These are phyloP conservation scores for Stictonetta naevosa DNA, from an alignment of 2,113 vertebrate species.

Conservation along the genomic window DNA sequence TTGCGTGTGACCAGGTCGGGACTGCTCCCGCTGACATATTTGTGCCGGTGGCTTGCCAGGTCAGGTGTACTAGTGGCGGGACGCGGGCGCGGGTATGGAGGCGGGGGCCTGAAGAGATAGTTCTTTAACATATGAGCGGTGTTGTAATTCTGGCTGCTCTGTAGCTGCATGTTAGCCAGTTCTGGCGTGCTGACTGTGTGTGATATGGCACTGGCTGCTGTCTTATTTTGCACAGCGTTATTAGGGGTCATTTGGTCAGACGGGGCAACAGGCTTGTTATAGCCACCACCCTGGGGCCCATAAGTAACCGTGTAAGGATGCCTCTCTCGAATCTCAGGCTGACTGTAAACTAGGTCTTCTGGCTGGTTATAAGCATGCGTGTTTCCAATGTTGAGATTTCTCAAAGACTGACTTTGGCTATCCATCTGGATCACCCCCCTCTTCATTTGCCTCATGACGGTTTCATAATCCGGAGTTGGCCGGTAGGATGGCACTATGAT, in stretches of 20 bases:
- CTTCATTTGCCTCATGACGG: slow-evolving; percentile 94
- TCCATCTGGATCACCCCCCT: slow-evolving; percentile 82
- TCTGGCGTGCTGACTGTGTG: slow-evolving; percentile 96
- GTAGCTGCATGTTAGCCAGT: slow-evolving; percentile 89
- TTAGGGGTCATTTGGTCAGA: slow-evolving; percentile 75
- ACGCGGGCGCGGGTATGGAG: slow-evolving; percentile 90
- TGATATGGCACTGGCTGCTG: slow-evolving; percentile 86
- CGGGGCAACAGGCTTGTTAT: slow-evolving; percentile 80
- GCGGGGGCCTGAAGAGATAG: slow-evolving; percentile 89
- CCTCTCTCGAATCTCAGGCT: slow-evolving; percentile 93
- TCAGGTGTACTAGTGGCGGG: slow-evolving; percentile 96
- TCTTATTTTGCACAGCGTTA: slow-evolving; percentile 36
- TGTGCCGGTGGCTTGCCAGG: slow-evolving; percentile 93
- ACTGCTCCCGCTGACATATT: slow-evolving; percentile 90
- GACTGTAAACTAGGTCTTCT: slow-evolving; percentile 92
- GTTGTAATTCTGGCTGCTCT: slow-evolving; percentile 76
- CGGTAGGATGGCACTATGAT: slow-evolving; percentile 95
- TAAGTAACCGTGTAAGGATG: slow-evolving; percentile 82
- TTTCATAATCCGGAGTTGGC: slow-evolving; percentile 95
- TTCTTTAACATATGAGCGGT: slow-evolving; percentile 86
- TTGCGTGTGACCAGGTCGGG: slow-evolving; percentile 93
- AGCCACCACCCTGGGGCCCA: slow-evolving; percentile 78
- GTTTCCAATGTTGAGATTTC: slow-evolving; percentile 94
- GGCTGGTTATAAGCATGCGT: slow-evolving; percentile 91
- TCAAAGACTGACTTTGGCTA: slow-evolving; percentile 92